These are phyloP conservation scores for Diplolepis rosae DNA, from an alignment of 2,888 invertebrate species.

Conservation along the genomic window DNA sequence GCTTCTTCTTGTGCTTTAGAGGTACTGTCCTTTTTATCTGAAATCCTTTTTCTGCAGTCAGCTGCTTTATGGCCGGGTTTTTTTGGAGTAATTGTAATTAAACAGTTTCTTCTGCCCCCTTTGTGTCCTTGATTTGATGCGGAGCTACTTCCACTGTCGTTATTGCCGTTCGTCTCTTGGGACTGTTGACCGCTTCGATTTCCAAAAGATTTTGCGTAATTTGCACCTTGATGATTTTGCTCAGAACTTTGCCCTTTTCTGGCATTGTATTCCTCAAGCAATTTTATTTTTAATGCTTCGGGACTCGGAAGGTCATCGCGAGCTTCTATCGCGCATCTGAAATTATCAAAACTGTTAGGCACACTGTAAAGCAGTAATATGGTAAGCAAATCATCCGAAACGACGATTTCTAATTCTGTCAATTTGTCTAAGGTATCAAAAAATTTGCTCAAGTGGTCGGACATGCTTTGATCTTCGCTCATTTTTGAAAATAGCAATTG, in stretches of 20 bases:
- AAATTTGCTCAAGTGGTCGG: background rate
- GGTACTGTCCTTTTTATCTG: background rate
- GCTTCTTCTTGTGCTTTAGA: background rate
- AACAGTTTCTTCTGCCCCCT: background rate
- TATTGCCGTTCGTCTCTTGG: background rate
- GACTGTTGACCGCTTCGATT: background rate
- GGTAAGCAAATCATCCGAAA: background rate
- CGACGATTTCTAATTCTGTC: background rate
- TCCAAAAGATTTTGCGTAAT: background rate
- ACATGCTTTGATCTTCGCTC: background rate
- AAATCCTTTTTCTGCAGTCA: too few relatives aligned
- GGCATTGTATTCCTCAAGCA: background rate
- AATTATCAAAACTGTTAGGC: background rate
- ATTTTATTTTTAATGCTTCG: background rate
- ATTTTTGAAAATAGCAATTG: slow-evolving; percentile 2
- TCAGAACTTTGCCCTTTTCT: background rate
- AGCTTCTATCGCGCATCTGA: background rate
- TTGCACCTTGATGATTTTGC: background rate
- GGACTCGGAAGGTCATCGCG: background rate
- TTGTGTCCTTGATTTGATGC: background rate
- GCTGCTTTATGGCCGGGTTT: too few relatives aligned
- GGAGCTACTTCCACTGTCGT: background rate
- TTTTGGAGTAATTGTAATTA: too few relatives aligned
- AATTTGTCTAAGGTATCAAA: background rate
- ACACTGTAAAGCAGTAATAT: background rate